phyloP scores from a whole-genome alignment of 2,888 invertebrate species.

The Melinaea menophilus region DNA sequence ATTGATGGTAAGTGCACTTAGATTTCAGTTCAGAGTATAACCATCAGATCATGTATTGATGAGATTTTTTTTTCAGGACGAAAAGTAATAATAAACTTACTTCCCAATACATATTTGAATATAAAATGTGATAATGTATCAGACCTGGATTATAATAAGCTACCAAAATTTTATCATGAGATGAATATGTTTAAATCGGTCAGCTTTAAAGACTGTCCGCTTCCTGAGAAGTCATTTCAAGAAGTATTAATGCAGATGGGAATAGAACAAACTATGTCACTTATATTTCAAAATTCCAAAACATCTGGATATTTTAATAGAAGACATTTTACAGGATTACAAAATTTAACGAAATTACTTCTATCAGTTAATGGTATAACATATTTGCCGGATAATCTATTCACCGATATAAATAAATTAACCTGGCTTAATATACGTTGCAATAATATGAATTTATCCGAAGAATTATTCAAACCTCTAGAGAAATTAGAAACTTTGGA shows the following conservation, averaged over 20 bases:
- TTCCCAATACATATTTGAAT: slow-evolving; percentile 65
- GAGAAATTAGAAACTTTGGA: slow-evolving; percentile 79
- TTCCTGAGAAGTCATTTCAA: slow-evolving; percentile 70
- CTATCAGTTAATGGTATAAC: slow-evolving; percentile 80
- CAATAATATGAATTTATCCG: slow-evolving; percentile 78
- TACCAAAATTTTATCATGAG: slow-evolving; percentile 69
- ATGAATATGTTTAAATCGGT: slow-evolving; percentile 66
- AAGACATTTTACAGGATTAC: slow-evolving; percentile 78
- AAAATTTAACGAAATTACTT: slow-evolving; percentile 73
- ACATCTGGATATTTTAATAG: slow-evolving; percentile 77
- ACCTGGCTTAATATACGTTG: slow-evolving; percentile 80
- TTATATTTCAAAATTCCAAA: slow-evolving; percentile 75
- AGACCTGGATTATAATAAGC: slow-evolving; percentile 60
- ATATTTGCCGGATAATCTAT: slow-evolving; percentile 79
- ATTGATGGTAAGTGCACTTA: slow-evolving; percentile 69
- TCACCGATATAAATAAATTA: slow-evolving; percentile 79
- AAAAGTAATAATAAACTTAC: slow-evolving; percentile 61
- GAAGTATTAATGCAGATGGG: slow-evolving; percentile 69
- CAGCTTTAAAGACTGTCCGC: slow-evolving; percentile 74
- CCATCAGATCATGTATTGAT: slow-evolving; percentile 11
- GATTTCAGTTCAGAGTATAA: slow-evolving; percentile 26
- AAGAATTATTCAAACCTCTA: slow-evolving; percentile 75
- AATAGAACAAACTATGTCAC: slow-evolving; percentile 69
- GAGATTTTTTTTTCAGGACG: slow-evolving; percentile 56
- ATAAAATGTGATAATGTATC: slow-evolving; percentile 66